These are phyloP conservation scores for Harpalus rufipes DNA, from an alignment of 2,888 invertebrate genomes.

Conservation along the genomic window DNA sequence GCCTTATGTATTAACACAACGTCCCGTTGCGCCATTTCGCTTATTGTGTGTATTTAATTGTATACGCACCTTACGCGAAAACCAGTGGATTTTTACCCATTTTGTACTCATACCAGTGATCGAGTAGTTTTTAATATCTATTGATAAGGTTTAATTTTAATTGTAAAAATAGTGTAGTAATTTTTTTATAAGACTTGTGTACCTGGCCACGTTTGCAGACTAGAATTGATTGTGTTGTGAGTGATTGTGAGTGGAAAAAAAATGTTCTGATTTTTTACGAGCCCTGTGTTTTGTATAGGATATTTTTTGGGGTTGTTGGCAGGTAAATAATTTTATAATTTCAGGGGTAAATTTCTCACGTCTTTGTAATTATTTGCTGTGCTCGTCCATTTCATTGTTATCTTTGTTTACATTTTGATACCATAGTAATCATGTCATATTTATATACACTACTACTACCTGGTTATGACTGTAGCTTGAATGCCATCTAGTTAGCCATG, in stretches of 20 bases:
- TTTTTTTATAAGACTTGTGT: constrained; percentile 61
- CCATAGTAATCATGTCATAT: constrained; percentile 14
- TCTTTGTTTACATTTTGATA: constrained; percentile 50
- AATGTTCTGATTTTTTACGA: constrained; percentile 24
- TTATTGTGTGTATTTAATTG: constrained; percentile 45
- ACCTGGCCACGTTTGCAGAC: constrained; percentile 62
- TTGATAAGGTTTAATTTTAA: constrained; percentile 32
- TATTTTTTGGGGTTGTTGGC: constrained; percentile 37
- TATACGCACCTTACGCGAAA: constrained; percentile 25
- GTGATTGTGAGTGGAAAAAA: constrained; percentile 37
- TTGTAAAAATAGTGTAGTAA: constrained; percentile 55
- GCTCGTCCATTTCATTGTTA: constrained; percentile 17
- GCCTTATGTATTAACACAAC: constrained; percentile 69
- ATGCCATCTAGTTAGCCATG: constrained; percentile 36
- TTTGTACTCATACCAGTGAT: constrained; percentile 51
- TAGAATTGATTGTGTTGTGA: constrained; percentile 50
- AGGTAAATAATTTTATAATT: constrained; percentile 23
- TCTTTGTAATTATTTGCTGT: constrained; percentile 16
- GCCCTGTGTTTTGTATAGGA: background rate
- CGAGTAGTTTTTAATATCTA: constrained; percentile 9
- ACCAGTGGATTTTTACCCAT: constrained; percentile 54
- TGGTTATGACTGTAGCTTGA: constrained; percentile 40
- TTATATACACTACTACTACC: constrained; percentile 34
- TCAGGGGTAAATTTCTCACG: constrained; percentile 39
- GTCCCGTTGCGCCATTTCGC: constrained; percentile 52